A percentile compares a stretch with the other conserved stretches of the same genome.
Evolutionary conservation across 2,797 vertebrate genomes (phyloP).

Genomic region (Eidolon dupreanum): DNA sequence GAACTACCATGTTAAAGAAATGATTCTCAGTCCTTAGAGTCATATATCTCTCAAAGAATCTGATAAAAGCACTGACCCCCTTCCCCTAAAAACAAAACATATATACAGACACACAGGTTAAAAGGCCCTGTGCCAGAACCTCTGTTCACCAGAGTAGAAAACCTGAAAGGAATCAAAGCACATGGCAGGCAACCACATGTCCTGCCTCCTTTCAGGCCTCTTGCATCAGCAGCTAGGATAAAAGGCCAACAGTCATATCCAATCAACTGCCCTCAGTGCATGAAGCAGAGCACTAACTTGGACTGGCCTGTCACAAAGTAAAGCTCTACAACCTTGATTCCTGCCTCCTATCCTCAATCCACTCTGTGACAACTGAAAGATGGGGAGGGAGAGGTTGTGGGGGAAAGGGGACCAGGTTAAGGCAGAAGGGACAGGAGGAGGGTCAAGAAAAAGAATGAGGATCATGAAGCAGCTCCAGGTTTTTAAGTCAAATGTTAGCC

Average conservation of each 20-base stretch:
- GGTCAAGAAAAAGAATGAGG: background rate
- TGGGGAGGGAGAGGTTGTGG: background rate
- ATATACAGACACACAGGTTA: background rate
- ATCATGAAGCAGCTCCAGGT: background rate
- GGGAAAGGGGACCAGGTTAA: background rate
- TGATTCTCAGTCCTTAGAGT: background rate
- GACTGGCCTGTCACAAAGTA: background rate
- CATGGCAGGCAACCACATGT: background rate
- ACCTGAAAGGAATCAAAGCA: background rate
- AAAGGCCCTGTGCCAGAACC: background rate
- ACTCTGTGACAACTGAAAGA: background rate
- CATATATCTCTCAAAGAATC: background rate
- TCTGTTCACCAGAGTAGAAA: background rate
- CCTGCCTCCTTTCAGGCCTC: background rate
- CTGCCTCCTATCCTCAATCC: background rate
- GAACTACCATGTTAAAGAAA: background rate
- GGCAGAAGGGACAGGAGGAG: background rate
- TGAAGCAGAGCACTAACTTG: background rate
- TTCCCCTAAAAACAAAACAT: background rate
- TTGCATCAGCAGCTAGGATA: constrained; percentile 6
- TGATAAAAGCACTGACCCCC: background rate
- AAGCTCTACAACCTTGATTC: background rate
- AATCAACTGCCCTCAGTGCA: background rate
- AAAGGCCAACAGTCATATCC: background rate
- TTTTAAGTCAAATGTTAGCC: background rate